Evolutionary conservation across 2,113 vertebrate species (phyloP), one percentile per base, ranked within the genome.

Genomic region (Caracal caracal): DNA sequence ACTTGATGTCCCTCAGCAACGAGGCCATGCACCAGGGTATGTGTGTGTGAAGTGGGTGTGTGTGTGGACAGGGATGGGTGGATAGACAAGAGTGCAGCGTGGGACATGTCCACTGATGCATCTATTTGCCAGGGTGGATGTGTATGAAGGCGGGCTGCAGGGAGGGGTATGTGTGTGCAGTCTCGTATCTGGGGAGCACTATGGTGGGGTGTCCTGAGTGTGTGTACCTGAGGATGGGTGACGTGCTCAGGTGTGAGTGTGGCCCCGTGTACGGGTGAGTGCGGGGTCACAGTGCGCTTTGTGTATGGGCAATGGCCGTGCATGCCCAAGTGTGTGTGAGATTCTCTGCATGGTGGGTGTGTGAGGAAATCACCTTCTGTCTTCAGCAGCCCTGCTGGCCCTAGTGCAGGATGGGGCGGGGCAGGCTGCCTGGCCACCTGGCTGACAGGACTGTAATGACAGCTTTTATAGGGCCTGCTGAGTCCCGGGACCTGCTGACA

Each of bases 321-420:
- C 2, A 0, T 68, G 35, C 13, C 61, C 47, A 33, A 1, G 68
- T 2, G 0, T 20, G 17, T 1, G 1, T 19, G 15, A 0, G 0
- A 68, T 30, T 81, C 70, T 86, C 33, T 43, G 20, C 10, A 1
- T 12, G 51, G 70, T 13, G 15, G n/a, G 37, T 17, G 1, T 35
- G 6, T 40, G 47, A 47, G 47, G 19, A 26, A 16, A 13, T 15
- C 61, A 10, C 43, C 22, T 17, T 82, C 53, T 47, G 6, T 49
- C 53, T 66, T 86, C 17, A n/a, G 28, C 13, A 49, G 35, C 51
- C 85, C 35, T 51, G 78, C 47, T 20, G 49, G 75, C 59, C 5
- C 17, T 24, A 10, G 33, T 1, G 1, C 30, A 43, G 61, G 56
- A 2, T 3, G 2, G 79, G 59, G 79, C 3, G 28, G 35, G 51